These are phyloP conservation scores for Scotopteryx bipunctaria DNA, from an alignment of 2,888 invertebrate species.

Conservation along the genomic window DNA sequence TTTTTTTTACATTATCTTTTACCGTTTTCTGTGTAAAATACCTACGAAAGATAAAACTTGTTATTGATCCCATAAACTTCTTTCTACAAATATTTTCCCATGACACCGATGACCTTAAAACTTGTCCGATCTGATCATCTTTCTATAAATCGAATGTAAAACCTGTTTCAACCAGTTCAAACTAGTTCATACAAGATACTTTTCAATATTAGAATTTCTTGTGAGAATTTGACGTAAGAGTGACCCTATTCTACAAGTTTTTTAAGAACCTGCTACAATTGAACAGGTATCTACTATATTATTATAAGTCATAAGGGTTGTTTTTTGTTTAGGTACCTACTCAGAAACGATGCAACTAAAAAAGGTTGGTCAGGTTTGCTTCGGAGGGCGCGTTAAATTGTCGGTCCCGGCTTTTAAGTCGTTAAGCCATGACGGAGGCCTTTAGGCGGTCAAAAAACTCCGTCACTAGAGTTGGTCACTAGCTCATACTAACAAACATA, in stretches of 20 bases:
- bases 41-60: too few species aligned
- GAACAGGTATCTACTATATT: constrained; percentile 24
- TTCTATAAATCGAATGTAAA: constrained; percentile 26
- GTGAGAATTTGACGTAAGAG: constrained; percentile 29
- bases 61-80: not conserved
- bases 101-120: constrained; percentile 31
- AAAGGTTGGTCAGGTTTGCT: too few species aligned
- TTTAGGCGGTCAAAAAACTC: not conserved
- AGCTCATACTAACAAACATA: too few species aligned
- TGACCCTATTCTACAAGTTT: constrained; percentile 23
- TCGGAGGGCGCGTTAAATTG: too few species aligned
- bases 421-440: too few species aligned
- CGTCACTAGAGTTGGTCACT: too few species aligned
- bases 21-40: too few species aligned
- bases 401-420: too few species aligned
- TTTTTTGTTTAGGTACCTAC: too few species aligned
- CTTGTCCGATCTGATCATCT: constrained; percentile 20
- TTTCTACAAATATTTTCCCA: constrained; percentile 17
- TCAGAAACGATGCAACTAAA: too few species aligned
- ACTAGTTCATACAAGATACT: constrained; percentile 20
- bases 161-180: constrained; percentile 26
- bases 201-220: constrained; percentile 28
- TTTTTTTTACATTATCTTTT: too few species aligned
- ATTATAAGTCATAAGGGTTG: not conserved
- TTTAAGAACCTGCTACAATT: constrained; percentile 34